These are phyloP conservation scores for Alcis repandata DNA, from an alignment of 2,888 invertebrate species.

Conservation along the genomic window DNA sequence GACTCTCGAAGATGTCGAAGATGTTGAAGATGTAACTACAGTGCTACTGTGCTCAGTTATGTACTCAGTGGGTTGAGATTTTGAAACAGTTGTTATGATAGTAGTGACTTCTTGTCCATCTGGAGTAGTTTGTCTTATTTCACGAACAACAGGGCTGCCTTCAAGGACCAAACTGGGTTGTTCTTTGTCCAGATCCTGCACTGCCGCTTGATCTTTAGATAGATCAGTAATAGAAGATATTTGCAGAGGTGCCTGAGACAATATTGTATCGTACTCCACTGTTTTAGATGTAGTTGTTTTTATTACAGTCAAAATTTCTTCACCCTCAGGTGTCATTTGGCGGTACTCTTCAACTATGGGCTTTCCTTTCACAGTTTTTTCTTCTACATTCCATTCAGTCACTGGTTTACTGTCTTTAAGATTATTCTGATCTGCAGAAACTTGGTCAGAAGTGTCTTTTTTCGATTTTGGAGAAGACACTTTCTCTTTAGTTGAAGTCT, in stretches of 20 bases:
- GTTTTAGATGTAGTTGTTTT: constrained; percentile 65
- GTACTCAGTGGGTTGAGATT: constrained; percentile 63
- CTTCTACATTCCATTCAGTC: constrained; percentile 46
- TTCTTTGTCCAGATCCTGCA: constrained; percentile 14
- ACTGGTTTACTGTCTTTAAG: constrained; percentile 38
- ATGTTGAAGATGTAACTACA: constrained; percentile 64
- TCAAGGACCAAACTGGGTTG: constrained; percentile 15
- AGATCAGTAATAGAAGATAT: constrained; percentile 31
- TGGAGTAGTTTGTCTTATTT: constrained; percentile 55
- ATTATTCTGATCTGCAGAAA: constrained; percentile 20
- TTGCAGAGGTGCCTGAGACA: constrained; percentile 38
- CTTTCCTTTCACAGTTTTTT: constrained; percentile 53
- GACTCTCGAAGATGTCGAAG: constrained; percentile 68
- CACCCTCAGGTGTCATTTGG: constrained; percentile 56
- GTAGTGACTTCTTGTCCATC: constrained; percentile 63
- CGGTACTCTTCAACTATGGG: constrained; percentile 59
- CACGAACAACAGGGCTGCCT: constrained; percentile 44
- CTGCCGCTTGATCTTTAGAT: constrained; percentile 28
- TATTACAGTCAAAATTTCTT: constrained; percentile 61
- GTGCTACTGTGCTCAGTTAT: constrained; percentile 68
- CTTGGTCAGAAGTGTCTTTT: constrained; percentile 7
- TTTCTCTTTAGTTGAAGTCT: constrained; percentile 40
- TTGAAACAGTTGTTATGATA: constrained; percentile 60
- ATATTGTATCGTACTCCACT: constrained; percentile 52
- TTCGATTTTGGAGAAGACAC: constrained; percentile 5